Evolutionary conservation across 2,888 invertebrate species (phyloP).

Genomic region (Callosobruchus maculatus): DNA sequence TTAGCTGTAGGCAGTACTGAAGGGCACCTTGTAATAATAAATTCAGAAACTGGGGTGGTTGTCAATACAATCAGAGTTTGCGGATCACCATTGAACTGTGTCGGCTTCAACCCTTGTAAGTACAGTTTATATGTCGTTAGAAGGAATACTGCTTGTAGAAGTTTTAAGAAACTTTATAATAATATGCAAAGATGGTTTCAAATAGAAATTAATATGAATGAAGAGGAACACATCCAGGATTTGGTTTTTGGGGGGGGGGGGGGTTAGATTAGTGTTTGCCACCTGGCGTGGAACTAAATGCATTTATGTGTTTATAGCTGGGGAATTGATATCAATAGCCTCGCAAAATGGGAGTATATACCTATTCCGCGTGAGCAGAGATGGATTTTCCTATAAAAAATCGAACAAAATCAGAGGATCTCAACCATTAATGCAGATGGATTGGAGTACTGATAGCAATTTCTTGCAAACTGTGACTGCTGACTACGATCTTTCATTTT

Average conservation of each 20-base stretch:
- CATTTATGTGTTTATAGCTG: constrained; percentile 58
- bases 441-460: constrained; percentile 88
- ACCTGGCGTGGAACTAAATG: too few species aligned
- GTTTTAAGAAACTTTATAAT: too few species aligned
- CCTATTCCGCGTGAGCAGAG: constrained; percentile 79
- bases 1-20: constrained; percentile 86
- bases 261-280: too few species aligned
- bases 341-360: constrained; percentile 86
- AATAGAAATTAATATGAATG: too few species aligned
- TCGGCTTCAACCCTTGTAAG: constrained; percentile 84
- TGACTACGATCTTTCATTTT: constrained; percentile 85
- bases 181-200: too few species aligned
- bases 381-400: constrained; percentile 87
- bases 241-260: too few species aligned
- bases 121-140: constrained; percentile 5
- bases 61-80: constrained; percentile 83
- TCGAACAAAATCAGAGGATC: constrained; percentile 84
- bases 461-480: constrained; percentile 86
- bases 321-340: constrained; percentile 83
- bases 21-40: constrained; percentile 81
- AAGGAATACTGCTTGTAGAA: too few species aligned
- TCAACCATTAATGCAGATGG: constrained; percentile 80
- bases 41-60: constrained; percentile 81
- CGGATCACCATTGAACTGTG: constrained; percentile 80
- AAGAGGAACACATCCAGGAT: too few species aligned